Evolutionary conservation across 2,113 vertebrate genomes (phyloP).

Genomic region (Papio anubis): DNA sequence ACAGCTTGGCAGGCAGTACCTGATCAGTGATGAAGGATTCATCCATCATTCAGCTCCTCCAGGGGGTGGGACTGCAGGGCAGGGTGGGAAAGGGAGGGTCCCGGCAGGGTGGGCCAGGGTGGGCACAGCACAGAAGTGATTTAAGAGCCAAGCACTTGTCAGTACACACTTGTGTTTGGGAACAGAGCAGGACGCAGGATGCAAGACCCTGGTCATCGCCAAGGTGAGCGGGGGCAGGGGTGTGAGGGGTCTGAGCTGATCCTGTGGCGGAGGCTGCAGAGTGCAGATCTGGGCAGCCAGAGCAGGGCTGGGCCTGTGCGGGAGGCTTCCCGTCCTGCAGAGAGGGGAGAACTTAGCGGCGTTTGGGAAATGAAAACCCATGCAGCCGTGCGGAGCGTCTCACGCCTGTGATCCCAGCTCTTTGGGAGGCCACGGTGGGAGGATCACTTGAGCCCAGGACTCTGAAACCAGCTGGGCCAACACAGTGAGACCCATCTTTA

Average conservation of each 20-base stretch:
- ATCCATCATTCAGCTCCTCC: accelerated
- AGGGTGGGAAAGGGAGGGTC: background rate
- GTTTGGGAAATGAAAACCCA: too few species aligned
- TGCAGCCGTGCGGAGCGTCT: accelerated
- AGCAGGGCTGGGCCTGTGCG: accelerated
- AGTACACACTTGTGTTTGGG: accelerated
- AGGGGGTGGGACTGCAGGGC: background rate
- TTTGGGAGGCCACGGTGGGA: too few species aligned
- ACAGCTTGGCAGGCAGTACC: accelerated
- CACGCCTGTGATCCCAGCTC: too few species aligned
- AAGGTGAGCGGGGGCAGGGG: background rate
- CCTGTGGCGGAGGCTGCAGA: accelerated
- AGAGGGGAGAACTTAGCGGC: background rate
- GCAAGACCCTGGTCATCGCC: accelerated
- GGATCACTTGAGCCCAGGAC: too few species aligned
- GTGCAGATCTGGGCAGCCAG: background rate
- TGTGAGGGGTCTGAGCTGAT: accelerated
- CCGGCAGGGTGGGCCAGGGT: background rate
- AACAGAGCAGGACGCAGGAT: background rate
- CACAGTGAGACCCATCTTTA: too few species aligned
- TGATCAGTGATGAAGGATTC: background rate
- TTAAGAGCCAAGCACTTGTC: background rate
- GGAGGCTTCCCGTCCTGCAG: background rate
- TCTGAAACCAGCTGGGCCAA: too few species aligned
- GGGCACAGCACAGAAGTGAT: background rate